phyloP scores from a whole-genome alignment of 2,797 vertebrate genomes.

The Sparus aurata region DNA sequence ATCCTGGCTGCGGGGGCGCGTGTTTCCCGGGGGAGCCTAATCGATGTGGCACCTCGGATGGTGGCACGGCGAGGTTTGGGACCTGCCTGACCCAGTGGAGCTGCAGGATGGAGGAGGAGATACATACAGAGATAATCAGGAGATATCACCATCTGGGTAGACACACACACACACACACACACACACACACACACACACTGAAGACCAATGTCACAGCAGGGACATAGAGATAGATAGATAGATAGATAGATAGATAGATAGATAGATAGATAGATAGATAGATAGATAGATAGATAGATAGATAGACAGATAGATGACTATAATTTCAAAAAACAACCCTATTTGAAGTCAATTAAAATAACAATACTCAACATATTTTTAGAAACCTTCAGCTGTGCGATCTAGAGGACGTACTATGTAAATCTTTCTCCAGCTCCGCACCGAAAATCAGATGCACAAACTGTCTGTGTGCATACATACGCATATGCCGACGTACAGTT shows the following conservation, averaged over 20 bases:
- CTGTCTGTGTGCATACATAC: background rate
- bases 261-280: slow-evolving; percentile 23
- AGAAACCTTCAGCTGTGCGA: background rate
- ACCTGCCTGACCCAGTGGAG: slow-evolving; percentile 29
- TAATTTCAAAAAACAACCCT: background rate
- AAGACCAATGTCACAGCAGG: slow-evolving; percentile 44
- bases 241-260: slow-evolving; percentile 23
- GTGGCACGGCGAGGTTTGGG: slow-evolving; percentile 42
- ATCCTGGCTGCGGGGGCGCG: slow-evolving; percentile 29
- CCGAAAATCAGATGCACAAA: background rate
- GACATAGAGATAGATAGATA: slow-evolving; percentile 10
- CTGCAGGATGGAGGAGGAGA: slow-evolving; percentile 44
- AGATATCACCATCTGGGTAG: slow-evolving; percentile 74
- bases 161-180: slow-evolving; percentile 26
- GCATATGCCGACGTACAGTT: background rate
- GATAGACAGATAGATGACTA: background rate
- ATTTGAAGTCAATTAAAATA: background rate
- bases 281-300: slow-evolving; percentile 21
- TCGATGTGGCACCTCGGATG: slow-evolving; percentile 62
- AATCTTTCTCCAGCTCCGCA: background rate
- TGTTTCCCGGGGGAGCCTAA: slow-evolving; percentile 48
- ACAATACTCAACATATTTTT: background rate
- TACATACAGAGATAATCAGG: slow-evolving; percentile 58
- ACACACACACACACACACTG: slow-evolving; percentile 15
- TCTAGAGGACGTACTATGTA: background rate